Percentiles rank a stretch among this genome's conserved stretches.
Evolutionary conservation across 2,888 invertebrate species (phyloP).

Genomic region (Pollenia labialis): DNA sequence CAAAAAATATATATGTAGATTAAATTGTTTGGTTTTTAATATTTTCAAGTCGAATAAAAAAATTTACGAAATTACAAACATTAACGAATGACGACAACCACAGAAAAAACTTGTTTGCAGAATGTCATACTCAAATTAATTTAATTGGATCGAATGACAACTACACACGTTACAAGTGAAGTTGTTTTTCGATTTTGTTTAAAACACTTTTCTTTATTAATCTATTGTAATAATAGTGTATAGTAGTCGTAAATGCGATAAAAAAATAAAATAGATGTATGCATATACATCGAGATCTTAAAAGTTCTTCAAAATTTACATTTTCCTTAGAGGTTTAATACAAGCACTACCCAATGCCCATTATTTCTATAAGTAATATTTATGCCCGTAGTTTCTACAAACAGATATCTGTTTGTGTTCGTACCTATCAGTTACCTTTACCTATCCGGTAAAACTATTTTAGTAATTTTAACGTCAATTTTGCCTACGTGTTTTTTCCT

Average conservation of each 20-base stretch:
- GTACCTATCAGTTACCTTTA: too few species aligned
- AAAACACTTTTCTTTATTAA: constrained; percentile 12
- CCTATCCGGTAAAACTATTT: too few species aligned
- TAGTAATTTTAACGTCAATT: too few species aligned
- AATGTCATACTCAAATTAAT: constrained; percentile 66
- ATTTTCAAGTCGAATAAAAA: constrained; percentile 11
- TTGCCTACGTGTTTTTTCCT: too few species aligned
- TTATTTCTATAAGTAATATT: too few species aligned
- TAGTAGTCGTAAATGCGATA: not conserved
- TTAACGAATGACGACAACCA: constrained; percentile 11
- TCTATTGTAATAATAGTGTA: constrained; percentile 14
- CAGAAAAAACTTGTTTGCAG: constrained; percentile 48
- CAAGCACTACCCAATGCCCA: too few species aligned
- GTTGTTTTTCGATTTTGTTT: constrained; percentile 41
- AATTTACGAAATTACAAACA: constrained; percentile 29
- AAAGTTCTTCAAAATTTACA: not conserved
- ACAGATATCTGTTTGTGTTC: too few species aligned
- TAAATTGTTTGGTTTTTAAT: constrained; percentile 38
- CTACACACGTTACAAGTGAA: constrained; percentile 45
- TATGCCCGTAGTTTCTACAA: too few species aligned
- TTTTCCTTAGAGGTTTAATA: too few species aligned
- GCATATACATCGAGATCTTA: not conserved
- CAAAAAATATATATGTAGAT: constrained; percentile 34
- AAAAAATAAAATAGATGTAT: not conserved
- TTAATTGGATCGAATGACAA: constrained; percentile 57